phyloP scores from a whole-genome alignment of 1,140 invertebrate species.

The Drosophila malerkotliana region DNA sequence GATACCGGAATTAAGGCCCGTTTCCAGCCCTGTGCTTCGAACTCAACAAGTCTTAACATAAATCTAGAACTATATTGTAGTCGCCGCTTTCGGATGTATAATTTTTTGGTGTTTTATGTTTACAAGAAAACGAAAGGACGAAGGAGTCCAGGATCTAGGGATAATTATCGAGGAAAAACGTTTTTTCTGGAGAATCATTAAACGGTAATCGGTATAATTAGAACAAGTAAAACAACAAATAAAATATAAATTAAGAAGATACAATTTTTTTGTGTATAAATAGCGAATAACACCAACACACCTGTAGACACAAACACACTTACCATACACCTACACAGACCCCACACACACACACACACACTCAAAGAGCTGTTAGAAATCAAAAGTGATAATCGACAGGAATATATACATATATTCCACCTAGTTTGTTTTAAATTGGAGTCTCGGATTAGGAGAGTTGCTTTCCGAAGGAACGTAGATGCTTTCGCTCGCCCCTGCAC shows the following conservation, averaged over 20 bases:
- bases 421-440: conserved; percentile 22
- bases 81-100: conserved; percentile 47
- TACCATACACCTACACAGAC: conserved; percentile 1
- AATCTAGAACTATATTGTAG: conserved; percentile 45
- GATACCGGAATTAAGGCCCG: neutral
- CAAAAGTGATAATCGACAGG: conserved; percentile 41
- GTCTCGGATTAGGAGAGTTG: neutral
- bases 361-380: conserved; percentile 46
- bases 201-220: conserved; percentile 46
- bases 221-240: conserved; percentile 45
- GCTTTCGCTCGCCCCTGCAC: conserved; percentile 26
- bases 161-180: conserved; percentile 36
- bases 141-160: conserved; percentile 38
- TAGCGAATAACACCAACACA: conserved; percentile 57
- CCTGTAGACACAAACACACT: conserved; percentile 28
- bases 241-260: conserved; percentile 35
- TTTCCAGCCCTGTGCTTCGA: conserved; percentile 6
- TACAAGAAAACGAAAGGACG: conserved; percentile 1
- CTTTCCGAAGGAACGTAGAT: conserved; percentile 2
- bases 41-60: conserved; percentile 16
- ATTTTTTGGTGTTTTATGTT: conserved; percentile 39
- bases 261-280: conserved; percentile 57
- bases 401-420: neutral
- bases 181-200: conserved; percentile 38
- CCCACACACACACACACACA: conserved; percentile 14